phyloP scores from a whole-genome alignment of 1,140 invertebrate genomes.

The Teleogryllus occipitalis region DNA sequence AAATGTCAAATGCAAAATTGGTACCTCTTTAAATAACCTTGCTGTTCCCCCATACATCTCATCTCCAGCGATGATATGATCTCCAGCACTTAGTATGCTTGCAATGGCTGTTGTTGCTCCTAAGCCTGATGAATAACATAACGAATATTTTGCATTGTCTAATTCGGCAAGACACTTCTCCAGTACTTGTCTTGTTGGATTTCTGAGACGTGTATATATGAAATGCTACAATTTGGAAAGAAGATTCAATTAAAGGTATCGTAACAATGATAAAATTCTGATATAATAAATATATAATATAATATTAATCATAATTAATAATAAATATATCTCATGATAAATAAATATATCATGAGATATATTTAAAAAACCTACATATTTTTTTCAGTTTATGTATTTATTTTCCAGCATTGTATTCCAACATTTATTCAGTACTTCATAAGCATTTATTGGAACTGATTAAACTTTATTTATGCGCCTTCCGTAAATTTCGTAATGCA shows the following conservation, averaged over 20 bases:
- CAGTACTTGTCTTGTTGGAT: conserved; percentile 83
- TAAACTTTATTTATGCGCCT: too few relatives aligned
- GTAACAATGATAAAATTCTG: too few relatives aligned
- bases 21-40: conserved; percentile 41
- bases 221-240: conserved; percentile 36
- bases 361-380: too few relatives aligned
- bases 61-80: conserved; percentile 86
- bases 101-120: conserved; percentile 71
- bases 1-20: not conserved
- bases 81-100: conserved; percentile 69
- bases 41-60: conserved; percentile 95
- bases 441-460: too few relatives aligned
- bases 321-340: too few relatives aligned
- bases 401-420: too few relatives aligned
- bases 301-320: too few relatives aligned
- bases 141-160: conserved; percentile 81
- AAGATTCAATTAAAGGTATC: not conserved
- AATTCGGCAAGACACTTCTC: conserved; percentile 84
- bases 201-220: conserved; percentile 90
- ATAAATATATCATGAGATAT: too few relatives aligned
- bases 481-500: too few relatives aligned
- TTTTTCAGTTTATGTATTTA: too few relatives aligned
- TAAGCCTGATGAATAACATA: conserved; percentile 83
- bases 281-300: too few relatives aligned
- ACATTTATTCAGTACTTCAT: too few relatives aligned